Conservation (phyloP, 2,888 invertebrate genomes). For the Pemphredon lugubris region DNA sequence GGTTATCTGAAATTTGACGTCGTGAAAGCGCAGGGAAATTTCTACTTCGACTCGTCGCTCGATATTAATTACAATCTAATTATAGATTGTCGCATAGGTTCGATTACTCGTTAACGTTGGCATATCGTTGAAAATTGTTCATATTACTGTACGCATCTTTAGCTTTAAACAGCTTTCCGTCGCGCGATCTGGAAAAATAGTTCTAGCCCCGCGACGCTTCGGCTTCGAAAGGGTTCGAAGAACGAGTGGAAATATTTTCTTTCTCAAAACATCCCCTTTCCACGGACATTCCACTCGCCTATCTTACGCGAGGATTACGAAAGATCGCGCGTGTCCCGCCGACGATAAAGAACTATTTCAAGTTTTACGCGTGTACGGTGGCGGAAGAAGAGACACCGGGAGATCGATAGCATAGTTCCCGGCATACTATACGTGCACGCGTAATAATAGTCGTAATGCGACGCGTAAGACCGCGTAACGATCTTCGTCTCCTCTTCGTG, state of each 20-base stretch:
- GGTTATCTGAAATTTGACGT: conserved; percentile 85
- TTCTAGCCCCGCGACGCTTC: too few relatives aligned
- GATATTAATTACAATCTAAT: too few relatives aligned
- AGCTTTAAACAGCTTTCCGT: too few relatives aligned
- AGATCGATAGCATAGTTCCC: conserved; percentile 48
- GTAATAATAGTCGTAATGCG: conserved; percentile 69
- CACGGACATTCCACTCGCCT: too few relatives aligned
- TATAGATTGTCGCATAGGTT: too few relatives aligned
- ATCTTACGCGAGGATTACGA: conserved; percentile 26
- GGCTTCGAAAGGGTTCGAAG: too few relatives aligned
- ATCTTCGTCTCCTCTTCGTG: conserved; percentile 55
- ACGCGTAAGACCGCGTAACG: conserved; percentile 57
- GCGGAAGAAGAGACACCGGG: conserved; percentile 10
- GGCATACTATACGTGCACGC: conserved; percentile 53
- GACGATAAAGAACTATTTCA: conserved; percentile 26
- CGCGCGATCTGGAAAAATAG: too few relatives aligned
- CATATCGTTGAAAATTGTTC: too few relatives aligned
- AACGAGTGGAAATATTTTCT: too few relatives aligned
- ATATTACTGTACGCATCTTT: too few relatives aligned
- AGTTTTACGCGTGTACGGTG: conserved; percentile 19
- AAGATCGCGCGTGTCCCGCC: conserved; percentile 12
- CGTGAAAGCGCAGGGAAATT: background rate
- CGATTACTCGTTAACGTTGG: too few relatives aligned
- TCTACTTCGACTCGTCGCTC: background rate
- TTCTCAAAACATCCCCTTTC: too few relatives aligned